These are phyloP conservation scores for Zosterops hypoxanthus DNA, from an alignment of 2,113 vertebrate species.

Conservation along the genomic window DNA sequence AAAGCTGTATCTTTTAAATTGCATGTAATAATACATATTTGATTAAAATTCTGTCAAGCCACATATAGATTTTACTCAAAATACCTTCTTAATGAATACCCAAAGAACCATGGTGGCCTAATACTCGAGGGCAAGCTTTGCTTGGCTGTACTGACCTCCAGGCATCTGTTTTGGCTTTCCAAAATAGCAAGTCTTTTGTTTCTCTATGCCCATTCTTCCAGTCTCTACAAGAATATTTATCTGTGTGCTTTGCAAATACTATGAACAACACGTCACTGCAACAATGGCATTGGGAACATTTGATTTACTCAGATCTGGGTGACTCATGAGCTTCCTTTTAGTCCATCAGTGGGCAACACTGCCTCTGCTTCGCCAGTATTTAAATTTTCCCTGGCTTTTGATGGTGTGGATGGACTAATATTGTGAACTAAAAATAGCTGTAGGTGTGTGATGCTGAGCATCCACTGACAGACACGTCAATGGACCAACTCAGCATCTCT, in stretches of 20 bases:
- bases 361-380: background rate
- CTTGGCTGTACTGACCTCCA: background rate
- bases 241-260: background rate
- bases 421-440: background rate
- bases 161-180: background rate
- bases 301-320: background rate
- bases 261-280: background rate
- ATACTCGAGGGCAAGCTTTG: background rate
- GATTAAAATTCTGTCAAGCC: background rate
- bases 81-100: background rate
- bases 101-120: background rate
- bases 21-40: background rate
- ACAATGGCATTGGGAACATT: background rate
- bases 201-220: background rate
- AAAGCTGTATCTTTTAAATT: background rate
- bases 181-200: background rate
- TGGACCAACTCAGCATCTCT: background rate
- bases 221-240: background rate
- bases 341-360: background rate
- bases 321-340: slow-evolving; percentile 18
- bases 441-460: background rate
- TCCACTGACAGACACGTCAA: background rate
- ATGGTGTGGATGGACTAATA: background rate
- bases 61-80: background rate
- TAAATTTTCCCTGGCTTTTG: background rate